These are phyloP conservation scores for Ostrea denselamellosa DNA, from an alignment of 1,140 invertebrate species.

Conservation along the genomic window DNA sequence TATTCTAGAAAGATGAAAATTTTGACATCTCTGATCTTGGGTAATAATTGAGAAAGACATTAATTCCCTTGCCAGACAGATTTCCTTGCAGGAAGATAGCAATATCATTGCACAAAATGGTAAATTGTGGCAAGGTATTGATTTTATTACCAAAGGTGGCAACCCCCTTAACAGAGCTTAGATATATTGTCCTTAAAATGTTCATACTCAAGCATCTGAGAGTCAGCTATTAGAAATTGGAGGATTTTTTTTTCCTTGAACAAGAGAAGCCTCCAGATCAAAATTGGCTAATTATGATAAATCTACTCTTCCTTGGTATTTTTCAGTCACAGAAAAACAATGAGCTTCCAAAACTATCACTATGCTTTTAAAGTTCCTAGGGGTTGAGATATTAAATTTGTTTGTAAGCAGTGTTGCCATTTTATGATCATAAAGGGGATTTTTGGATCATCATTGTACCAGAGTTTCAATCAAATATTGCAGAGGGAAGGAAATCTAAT, in stretches of 20 bases:
- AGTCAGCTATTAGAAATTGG: neutral
- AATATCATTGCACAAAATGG: conserved; percentile 10
- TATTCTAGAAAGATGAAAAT: neutral
- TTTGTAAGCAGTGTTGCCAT: neutral
- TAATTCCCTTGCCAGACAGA: conserved; percentile 5
- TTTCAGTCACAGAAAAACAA: neutral
- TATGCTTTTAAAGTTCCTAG: neutral
- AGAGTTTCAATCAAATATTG: neutral
- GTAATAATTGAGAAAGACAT: conserved; percentile 26
- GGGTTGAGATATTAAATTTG: neutral
- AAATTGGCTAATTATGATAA: neutral
- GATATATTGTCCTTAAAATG: conserved; percentile 6
- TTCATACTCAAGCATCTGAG: neutral
- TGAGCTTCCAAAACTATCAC: neutral
- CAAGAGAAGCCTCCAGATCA: neutral
- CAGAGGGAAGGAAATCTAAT: neutral
- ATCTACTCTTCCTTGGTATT: neutral
- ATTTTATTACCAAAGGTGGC: conserved; percentile 22
- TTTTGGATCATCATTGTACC: neutral
- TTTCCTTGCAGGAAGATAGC: conserved; percentile 24
- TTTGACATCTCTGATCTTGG: conserved; percentile 6
- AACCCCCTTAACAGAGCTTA: conserved; percentile 22
- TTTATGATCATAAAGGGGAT: neutral
- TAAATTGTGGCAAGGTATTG: conserved; percentile 16
- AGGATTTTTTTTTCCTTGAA: neutral